Evolutionary conservation across 2,113 vertebrate genomes (phyloP).

Genomic region (Pseudois nayaur): DNA sequence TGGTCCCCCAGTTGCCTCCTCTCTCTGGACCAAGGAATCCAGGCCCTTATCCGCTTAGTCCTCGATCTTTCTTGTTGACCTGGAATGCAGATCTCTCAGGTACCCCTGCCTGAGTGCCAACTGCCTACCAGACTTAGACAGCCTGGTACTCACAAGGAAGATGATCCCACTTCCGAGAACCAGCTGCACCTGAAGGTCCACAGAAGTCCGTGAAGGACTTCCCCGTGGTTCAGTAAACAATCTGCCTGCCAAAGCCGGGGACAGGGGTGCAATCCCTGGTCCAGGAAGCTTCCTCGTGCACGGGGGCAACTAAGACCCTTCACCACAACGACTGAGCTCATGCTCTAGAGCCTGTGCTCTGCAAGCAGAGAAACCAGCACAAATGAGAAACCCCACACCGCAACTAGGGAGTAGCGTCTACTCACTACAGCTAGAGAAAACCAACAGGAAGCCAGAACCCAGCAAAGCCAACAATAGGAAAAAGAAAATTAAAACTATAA

Average conservation of each 20-base stretch:
- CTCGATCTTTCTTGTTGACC: not conserved
- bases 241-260: accelerated
- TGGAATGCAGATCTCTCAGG: not conserved
- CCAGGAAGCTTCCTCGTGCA: not conserved
- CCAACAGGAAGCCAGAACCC: no score
- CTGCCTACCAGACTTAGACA: not conserved
- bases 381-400: not conserved
- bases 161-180: not conserved
- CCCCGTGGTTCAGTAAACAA: not conserved
- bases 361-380: not conserved
- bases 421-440: no score
- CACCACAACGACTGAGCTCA: not conserved
- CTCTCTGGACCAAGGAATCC: not conserved
- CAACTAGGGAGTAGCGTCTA: accelerated
- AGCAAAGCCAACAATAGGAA: no score
- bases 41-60: not conserved
- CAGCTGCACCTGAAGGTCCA: not conserved
- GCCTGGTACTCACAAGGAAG: not conserved
- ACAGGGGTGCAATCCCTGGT: not conserved
- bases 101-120: not conserved
- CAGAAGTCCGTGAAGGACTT: not conserved
- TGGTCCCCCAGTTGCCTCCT: not conserved
- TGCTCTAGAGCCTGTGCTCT: not conserved
- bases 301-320: not conserved
- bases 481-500: no score